These are phyloP conservation scores for Euphydryas editha DNA, from an alignment of 2,888 invertebrate species.

Conservation along the genomic window DNA sequence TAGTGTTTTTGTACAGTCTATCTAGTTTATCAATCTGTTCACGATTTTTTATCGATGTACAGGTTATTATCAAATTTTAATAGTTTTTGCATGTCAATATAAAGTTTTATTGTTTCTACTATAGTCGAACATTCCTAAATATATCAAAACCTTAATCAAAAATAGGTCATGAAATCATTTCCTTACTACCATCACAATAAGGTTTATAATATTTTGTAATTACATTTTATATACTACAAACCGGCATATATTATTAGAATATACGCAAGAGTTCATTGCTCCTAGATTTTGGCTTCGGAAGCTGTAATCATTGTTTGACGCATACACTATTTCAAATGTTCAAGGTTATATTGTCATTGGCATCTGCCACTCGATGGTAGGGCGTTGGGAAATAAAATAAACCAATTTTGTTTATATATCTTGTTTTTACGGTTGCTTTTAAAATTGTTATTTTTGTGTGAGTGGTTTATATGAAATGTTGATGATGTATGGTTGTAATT, in stretches of 20 bases:
- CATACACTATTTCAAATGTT: constrained; percentile 30
- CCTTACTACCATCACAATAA: background rate
- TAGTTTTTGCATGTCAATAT: too few species aligned
- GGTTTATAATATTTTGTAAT: background rate
- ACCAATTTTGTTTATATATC: background rate
- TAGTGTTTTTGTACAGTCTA: too few species aligned
- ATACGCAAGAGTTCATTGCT: constrained; percentile 43
- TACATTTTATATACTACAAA: background rate
- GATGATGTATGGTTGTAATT: background rate
- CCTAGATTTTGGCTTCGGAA: constrained; percentile 32
- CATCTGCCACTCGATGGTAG: constrained; percentile 5
- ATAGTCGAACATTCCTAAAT: too few species aligned
- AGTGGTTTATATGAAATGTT: background rate
- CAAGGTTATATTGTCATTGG: constrained; percentile 37
- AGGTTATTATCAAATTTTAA: too few species aligned
- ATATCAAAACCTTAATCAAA: background rate
- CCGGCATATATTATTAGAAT: constrained; percentile 46
- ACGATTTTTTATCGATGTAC: too few species aligned
- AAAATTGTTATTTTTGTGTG: background rate
- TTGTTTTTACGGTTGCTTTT: background rate
- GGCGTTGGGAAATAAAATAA: background rate
- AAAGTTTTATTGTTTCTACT: too few species aligned
- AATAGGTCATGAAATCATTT: background rate
- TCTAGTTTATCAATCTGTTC: too few species aligned
- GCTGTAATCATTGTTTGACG: constrained; percentile 35